Conservation (phyloP, 2,797 vertebrate species). For the Thunnus albacares region DNA sequence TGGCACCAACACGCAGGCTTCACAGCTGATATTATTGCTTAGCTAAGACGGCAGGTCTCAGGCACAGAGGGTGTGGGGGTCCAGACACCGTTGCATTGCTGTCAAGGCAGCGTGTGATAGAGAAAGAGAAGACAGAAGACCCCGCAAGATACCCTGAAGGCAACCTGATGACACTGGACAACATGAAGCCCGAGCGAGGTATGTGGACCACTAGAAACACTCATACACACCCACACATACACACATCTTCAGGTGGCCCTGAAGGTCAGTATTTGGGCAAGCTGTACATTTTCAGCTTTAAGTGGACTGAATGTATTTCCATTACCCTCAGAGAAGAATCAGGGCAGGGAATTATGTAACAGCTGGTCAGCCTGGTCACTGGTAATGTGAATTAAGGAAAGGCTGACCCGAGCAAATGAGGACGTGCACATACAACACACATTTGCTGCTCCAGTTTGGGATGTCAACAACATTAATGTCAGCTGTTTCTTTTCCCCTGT, state of each 20-base stretch:
- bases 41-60: slow-evolving; percentile 66
- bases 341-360: slow-evolving; percentile 79
- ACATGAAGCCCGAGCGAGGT: slow-evolving; percentile 98
- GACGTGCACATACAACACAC: slow-evolving; percentile 27
- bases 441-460: slow-evolving; percentile 44
- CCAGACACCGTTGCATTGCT: slow-evolving; percentile 59
- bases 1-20: slow-evolving; percentile 74
- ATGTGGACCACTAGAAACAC: slow-evolving; percentile 69
- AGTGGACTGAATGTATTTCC: slow-evolving; percentile 48
- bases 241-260: not conserved
- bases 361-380: slow-evolving; percentile 78
- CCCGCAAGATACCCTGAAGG: slow-evolving; percentile 67
- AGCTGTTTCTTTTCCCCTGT: slow-evolving; percentile 30
- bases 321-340: slow-evolving; percentile 54
- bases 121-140: slow-evolving; percentile 52
- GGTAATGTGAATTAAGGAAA: slow-evolving; percentile 75
- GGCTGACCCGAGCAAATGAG: slow-evolving; percentile 65
- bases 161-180: slow-evolving; percentile 85
- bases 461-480: slow-evolving; percentile 25
- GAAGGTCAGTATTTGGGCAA: slow-evolving; percentile 37
- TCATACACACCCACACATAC: slow-evolving; percentile 3
- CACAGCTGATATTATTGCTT: slow-evolving; percentile 79
- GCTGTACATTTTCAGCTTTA: slow-evolving; percentile 43
- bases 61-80: slow-evolving; percentile 48
- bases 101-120: slow-evolving; percentile 54